phyloP scores from a whole-genome alignment of 2,888 invertebrate species.

The Lypha dubia region DNA sequence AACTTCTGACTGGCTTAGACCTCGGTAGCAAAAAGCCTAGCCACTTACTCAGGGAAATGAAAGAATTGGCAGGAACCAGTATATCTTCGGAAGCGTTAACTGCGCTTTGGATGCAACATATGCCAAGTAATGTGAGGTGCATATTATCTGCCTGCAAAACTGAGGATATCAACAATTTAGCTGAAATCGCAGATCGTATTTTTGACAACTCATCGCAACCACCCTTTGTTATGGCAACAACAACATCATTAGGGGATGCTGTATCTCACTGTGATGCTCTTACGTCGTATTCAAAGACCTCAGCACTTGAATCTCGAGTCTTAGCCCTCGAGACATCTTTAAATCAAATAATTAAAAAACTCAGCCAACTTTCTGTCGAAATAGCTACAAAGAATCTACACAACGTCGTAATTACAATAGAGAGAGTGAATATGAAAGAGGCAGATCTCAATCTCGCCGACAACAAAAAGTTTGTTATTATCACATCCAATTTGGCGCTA shows the following conservation, averaged over 20 bases:
- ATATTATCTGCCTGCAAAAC: constrained; percentile 57
- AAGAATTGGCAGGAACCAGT: constrained; percentile 39
- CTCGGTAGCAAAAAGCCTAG: constrained; percentile 47
- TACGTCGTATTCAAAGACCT: too few species aligned
- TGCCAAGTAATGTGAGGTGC: constrained; percentile 56
- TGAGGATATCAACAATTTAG: constrained; percentile 31
- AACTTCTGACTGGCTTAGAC: constrained; percentile 49
- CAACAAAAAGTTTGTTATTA: constrained; percentile 57
- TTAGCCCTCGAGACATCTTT: too few species aligned
- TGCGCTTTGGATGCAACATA: constrained; percentile 55
- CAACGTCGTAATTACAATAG: constrained; percentile 33
- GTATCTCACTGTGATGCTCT: too few species aligned
- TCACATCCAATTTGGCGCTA: constrained; percentile 51
- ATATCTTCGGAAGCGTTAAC: constrained; percentile 48
- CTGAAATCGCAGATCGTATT: constrained; percentile 29
- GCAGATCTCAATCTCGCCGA: constrained; percentile 27
- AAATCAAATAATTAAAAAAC: too few species aligned
- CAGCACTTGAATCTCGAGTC: too few species aligned
- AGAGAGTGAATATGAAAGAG: constrained; percentile 35
- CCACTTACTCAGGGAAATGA: constrained; percentile 61
- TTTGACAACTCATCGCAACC: too few species aligned
- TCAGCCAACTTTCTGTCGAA: constrained; percentile 17
- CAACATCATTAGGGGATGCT: too few species aligned
- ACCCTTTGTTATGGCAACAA: too few species aligned
- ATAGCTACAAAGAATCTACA: constrained; percentile 19